Evolutionary conservation across 2,888 invertebrate species (phyloP), one percentile per base, ranked within the genome.

Genomic region (Himalopsyche tibetana): DNA sequence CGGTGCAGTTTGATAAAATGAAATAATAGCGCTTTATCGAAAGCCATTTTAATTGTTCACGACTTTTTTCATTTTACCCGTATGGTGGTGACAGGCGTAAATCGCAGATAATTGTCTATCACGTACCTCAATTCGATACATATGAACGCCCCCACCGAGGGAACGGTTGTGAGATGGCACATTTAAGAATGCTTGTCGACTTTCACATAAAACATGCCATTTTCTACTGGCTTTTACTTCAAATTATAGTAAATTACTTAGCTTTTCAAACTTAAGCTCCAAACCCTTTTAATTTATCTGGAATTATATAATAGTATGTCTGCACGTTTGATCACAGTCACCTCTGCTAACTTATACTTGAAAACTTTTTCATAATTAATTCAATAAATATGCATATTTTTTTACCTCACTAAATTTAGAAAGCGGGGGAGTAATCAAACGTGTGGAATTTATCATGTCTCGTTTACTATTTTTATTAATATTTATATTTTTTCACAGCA

Each of bases 401-500:
- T 11, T 2, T 19, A 56, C 5, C n/a, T 17, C 0, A 63, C 8
- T 11, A 19, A 63, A 19, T 63, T 63, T 2, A 63, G 63, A 19
- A 63, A 9, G 63, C 28, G 8, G 28, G 63, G 11, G 5, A 63
- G 19, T 63, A 19, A 19, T 63, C 28, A 63, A 63, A 63, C 11
- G 63, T 63, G 63, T 8, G 3, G 28, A 19, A 8, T 63, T 63
- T 56, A 56, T 19, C n/a, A 63, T 63, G 28, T 51, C 51, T 51
- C 19, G 0, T 6, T 63, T 63, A 28, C 28, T 11, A 63, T 38
- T 36, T 45, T 69, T 82, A 81, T 45, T 45, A 82, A 45, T 55
- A 28, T 80, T n/a, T 42, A 51, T 55, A 28, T 86, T 85, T 86
- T 87, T 86, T 86, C 80, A 74, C 87, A 87, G 87, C 80, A 79